Evolutionary conservation across 2,797 vertebrate genomes (phyloP), one percentile per base, ranked within the genome.

Genomic region (Sebastes hubbsi): DNA sequence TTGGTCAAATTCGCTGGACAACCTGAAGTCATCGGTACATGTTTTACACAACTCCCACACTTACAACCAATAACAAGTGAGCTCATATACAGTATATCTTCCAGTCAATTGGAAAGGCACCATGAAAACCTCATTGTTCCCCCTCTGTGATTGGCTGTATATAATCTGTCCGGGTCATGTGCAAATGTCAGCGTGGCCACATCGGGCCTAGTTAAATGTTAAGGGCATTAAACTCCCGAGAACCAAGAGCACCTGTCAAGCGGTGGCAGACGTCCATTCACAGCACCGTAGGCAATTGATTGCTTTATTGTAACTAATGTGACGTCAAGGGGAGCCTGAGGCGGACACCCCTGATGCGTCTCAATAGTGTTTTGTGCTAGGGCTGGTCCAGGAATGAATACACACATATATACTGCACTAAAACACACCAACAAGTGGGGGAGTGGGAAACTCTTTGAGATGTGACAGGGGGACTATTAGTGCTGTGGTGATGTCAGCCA

Each of bases 171-270:
- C 80, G 52, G 72, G 80, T 83, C 84, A 71, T 81, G 87, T 74
- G 66, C 69, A 89, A 91, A 92, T 89, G 91, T 88, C 87, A 89
- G 27, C 46, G 3, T 20, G 38, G 78, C 80, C 80, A 81, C 80
- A 64, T n/a, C 64, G 54, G 52, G 30, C 52, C 66, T 52, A 58
- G 72, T 87, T 83, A 87, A 89, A 80, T 86, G 81, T 78, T 84
- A 84, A 82, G 46, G 36, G 55, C 76, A 82, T 85, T 88, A 82
- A 90, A 87, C 77, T 59, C 56, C 76, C 63, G 61, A 68, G 77
- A 88, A 85, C 63, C 81, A 86, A 86, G 79, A 81, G 58, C 77
- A 84, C 79, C 84, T 89, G 90, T 89, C 83, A 91, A 69, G 36
- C 59, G 38, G 80, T 8, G 81, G 80, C 78, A 80, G 70, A 76